Evolutionary conservation across 2,888 invertebrate species (phyloP).

Genomic region (Xestobium rufovillosum): DNA sequence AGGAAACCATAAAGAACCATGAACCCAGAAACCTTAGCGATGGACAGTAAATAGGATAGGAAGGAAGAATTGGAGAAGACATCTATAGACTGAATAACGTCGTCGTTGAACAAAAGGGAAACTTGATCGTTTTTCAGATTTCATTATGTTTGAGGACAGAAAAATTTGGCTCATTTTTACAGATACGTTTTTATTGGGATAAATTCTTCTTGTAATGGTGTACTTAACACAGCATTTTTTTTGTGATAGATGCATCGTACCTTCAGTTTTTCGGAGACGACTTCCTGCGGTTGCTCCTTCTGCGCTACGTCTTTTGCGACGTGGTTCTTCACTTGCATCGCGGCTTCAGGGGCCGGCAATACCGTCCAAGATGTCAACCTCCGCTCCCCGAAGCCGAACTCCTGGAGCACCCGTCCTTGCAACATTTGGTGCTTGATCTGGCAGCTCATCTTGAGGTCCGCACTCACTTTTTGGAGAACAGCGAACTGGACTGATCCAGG

Average conservation of each 20-base stretch:
- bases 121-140: no score
- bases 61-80: no score
- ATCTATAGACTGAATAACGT: no score
- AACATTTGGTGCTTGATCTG: conserved; percentile 73
- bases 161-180: no score
- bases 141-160: no score
- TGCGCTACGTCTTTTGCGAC: conserved; percentile 91
- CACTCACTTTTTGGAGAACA: conserved; percentile 57
- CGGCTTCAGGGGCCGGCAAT: conserved; percentile 74
- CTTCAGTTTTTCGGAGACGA: conserved; percentile 92
- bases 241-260: conserved; percentile 54
- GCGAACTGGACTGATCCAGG: conserved; percentile 57
- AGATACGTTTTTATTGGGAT: no score
- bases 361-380: conserved; percentile 80
- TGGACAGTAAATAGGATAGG: no score
- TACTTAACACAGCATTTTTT: background rate
- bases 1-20: no score
- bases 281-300: conserved; percentile 78
- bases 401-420: conserved; percentile 73
- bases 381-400: conserved; percentile 80
- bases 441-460: conserved; percentile 78
- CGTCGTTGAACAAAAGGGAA: no score
- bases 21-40: no score
- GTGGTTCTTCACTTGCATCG: conserved; percentile 83
- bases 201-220: background rate